phyloP scores from a whole-genome alignment of 1,140 invertebrate species.

The Caenorhabditis tropicalis region DNA sequence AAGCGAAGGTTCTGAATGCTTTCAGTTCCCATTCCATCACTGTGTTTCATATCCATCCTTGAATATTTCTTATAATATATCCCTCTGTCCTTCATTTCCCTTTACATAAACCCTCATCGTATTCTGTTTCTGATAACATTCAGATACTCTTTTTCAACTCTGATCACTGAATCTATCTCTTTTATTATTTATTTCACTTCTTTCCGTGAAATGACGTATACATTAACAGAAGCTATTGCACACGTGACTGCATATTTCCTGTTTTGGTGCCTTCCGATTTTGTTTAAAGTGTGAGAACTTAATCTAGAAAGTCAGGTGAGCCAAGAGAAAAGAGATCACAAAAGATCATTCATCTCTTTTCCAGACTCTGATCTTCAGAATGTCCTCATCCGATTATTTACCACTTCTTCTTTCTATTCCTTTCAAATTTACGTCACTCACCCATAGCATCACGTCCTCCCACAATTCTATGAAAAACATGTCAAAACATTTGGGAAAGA shows the following conservation, averaged over 20 bases:
- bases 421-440: constrained; percentile 2
- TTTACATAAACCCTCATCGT: neutral
- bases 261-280: neutral
- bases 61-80: too few relatives aligned
- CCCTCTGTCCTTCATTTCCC: neutral
- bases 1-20: too few relatives aligned
- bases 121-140: neutral
- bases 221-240: neutral
- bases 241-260: neutral
- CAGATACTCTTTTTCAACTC: neutral
- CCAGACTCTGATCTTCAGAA: neutral
- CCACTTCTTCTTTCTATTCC: neutral
- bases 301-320: neutral
- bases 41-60: too few relatives aligned
- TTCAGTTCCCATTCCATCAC: too few relatives aligned
- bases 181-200: constrained; percentile 13
- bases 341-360: neutral
- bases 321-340: neutral
- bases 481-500: neutral
- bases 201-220: constrained; percentile 1
- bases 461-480: constrained; percentile 23
- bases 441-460: constrained; percentile 3
- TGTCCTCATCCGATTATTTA: neutral
- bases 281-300: neutral
- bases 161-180: neutral